Percentiles rank a stretch among this genome's conserved stretches.
Evolutionary conservation across 2,888 invertebrate species (phyloP).

Genomic region (Sclerodermus sp.): DNA sequence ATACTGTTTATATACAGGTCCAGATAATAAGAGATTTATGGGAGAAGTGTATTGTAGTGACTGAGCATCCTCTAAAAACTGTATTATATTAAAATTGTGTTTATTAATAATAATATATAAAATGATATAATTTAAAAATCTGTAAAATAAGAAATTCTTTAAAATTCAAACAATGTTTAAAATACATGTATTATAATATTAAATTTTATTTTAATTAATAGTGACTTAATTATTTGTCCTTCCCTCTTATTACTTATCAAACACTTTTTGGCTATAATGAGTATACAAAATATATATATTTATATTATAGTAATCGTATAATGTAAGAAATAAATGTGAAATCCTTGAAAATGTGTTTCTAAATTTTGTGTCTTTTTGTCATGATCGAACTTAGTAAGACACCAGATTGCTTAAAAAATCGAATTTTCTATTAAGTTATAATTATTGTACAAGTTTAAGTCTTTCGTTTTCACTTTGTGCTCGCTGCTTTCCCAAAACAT

Average conservation of each 20-base stretch:
- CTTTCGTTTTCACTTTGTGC: constrained; percentile 1
- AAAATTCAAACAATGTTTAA: too few relatives aligned
- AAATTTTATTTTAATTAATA: not conserved
- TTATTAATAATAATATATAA: not conserved
- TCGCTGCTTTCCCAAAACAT: constrained; percentile 59
- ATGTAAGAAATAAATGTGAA: too few relatives aligned
- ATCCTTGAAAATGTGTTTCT: too few relatives aligned
- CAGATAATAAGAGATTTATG: constrained; percentile 74
- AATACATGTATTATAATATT: too few relatives aligned
- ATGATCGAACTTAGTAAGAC: not conserved
- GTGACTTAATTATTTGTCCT: too few relatives aligned
- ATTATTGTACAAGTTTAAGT: constrained; percentile 25
- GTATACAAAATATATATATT: too few relatives aligned
- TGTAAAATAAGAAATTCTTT: too few relatives aligned
- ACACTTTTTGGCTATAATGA: too few relatives aligned
- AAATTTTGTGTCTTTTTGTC: not conserved
- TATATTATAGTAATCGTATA: too few relatives aligned
- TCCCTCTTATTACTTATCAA: too few relatives aligned
- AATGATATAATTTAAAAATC: too few relatives aligned
- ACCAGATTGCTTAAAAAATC: not conserved
- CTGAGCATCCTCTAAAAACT: constrained; percentile 67
- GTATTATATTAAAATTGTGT: constrained; percentile 39
- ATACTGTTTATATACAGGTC: constrained; percentile 48
- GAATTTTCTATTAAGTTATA: not conserved
- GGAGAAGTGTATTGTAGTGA: constrained; percentile 80